These are phyloP conservation scores for Meriones unguiculatus DNA, from an alignment of 2,113 vertebrate genomes.

Conservation along the genomic window DNA sequence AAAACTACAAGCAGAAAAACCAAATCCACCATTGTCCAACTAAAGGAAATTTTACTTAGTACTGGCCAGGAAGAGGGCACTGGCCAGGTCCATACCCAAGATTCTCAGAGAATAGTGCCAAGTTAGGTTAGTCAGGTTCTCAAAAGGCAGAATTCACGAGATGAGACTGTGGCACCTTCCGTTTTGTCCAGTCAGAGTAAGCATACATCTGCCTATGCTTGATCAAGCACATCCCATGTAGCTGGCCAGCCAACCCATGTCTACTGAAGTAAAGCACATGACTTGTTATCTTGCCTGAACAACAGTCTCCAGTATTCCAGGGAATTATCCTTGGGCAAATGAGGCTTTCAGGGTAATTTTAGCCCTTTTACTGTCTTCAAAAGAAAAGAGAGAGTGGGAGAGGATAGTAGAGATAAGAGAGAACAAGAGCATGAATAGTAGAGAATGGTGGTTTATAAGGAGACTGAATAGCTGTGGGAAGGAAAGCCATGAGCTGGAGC, in stretches of 20 bases:
- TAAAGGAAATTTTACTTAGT: neutral
- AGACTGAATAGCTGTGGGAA: neutral
- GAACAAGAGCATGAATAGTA: neutral
- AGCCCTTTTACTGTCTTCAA: neutral
- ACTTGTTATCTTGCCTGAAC: neutral
- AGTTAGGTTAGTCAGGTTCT: neutral
- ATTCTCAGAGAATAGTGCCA: neutral
- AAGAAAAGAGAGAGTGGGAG: neutral
- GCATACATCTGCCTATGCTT: neutral
- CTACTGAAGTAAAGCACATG: neutral
- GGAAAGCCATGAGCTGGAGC: neutral
- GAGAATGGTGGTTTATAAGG: neutral
- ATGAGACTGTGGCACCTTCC: neutral
- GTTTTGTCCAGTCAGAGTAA: neutral
- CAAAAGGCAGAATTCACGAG: neutral
- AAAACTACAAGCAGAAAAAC: neutral
- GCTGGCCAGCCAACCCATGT: too few species aligned
- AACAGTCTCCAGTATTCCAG: neutral
- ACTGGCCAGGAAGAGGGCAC: neutral
- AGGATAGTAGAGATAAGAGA: neutral
- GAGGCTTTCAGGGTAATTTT: neutral
- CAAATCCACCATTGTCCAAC: neutral
- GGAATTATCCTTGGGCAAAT: neutral
- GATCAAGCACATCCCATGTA: neutral
- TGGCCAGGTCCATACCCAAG: neutral